A percentile compares a stretch with the other conserved stretches of the same genome.
These are phyloP conservation scores for Phlogophora meticulosa DNA, from an alignment of 2,888 invertebrate species.

Conservation along the genomic window DNA sequence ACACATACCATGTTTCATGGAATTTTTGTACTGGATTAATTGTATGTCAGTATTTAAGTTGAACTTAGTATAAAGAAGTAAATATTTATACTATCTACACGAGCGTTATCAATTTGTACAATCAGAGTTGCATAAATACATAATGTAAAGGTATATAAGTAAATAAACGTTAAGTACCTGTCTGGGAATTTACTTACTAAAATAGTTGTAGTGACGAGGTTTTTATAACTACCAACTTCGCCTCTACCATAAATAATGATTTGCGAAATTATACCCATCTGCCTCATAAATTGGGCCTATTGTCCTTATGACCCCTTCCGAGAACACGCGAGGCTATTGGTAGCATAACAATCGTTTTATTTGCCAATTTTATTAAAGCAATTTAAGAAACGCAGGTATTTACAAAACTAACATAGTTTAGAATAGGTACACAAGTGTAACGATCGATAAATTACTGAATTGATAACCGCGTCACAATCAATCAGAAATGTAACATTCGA, in stretches of 20 bases:
- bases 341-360: conserved; percentile 27
- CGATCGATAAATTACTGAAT: conserved; percentile 30
- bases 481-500: conserved; percentile 63
- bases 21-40: neutral
- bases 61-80: conserved; percentile 14
- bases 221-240: conserved; percentile 21
- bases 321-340: conserved; percentile 32
- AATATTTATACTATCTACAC: conserved; percentile 12
- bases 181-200: conserved; percentile 17
- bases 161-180: conserved; percentile 22
- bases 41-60: conserved; percentile 1
- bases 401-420: conserved; percentile 12
- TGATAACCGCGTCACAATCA: conserved; percentile 60
- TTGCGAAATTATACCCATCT: conserved; percentile 47
- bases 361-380: neutral
- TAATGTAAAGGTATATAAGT: neutral
- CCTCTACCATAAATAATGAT: conserved; percentile 43
- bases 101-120: conserved; percentile 14
- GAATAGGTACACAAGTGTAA: conserved; percentile 7
- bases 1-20: too few relatives aligned
- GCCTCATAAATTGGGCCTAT: conserved; percentile 47
- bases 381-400: conserved; percentile 5
- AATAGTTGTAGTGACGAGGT: conserved; percentile 17
- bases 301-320: conserved; percentile 41
- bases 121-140: conserved; percentile 17